Conservation (phyloP, 2,113 vertebrate species). For the Mormoops blainvillei region DNA sequence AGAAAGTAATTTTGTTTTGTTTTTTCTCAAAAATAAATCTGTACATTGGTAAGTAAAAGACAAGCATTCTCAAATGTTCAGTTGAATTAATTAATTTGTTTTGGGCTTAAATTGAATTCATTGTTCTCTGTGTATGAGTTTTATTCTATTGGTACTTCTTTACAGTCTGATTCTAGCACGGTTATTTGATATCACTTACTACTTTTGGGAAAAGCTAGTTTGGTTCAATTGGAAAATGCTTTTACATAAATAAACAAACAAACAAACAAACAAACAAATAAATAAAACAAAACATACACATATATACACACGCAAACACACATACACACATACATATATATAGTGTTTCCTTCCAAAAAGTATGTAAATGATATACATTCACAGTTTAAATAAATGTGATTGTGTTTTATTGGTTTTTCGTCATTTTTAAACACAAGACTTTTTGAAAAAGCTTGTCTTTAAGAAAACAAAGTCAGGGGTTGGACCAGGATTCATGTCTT, state of each 20-base stretch:
- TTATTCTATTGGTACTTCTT: not conserved
- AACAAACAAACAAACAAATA: too few species aligned
- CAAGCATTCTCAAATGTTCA: not conserved
- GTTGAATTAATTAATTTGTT: not conserved
- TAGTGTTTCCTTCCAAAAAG: not conserved
- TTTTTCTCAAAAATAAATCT: not conserved
- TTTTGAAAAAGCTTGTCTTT: not conserved
- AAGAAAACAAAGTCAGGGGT: not conserved
- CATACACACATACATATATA: too few species aligned
- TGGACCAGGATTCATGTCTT: not conserved
- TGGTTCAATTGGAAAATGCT: not conserved
- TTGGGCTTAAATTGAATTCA: constrained; percentile 1
- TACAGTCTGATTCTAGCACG: not conserved
- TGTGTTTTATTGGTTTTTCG: not conserved
- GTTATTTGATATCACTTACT: not conserved
- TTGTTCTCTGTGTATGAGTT: not conserved
- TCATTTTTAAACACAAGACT: not conserved
- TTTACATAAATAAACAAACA: not conserved
- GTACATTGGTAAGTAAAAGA: not conserved
- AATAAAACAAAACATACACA: too few species aligned
- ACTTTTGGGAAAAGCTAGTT: not conserved
- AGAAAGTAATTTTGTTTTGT: not conserved
- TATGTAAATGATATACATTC: not conserved
- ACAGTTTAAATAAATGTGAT: not conserved
- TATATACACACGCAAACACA: too few species aligned